A percentile compares a stretch with the other conserved stretches of the same genome.
Evolutionary conservation across 2,797 vertebrate genomes (phyloP).

Genomic region (Acrossocheilus wenchowensis): DNA sequence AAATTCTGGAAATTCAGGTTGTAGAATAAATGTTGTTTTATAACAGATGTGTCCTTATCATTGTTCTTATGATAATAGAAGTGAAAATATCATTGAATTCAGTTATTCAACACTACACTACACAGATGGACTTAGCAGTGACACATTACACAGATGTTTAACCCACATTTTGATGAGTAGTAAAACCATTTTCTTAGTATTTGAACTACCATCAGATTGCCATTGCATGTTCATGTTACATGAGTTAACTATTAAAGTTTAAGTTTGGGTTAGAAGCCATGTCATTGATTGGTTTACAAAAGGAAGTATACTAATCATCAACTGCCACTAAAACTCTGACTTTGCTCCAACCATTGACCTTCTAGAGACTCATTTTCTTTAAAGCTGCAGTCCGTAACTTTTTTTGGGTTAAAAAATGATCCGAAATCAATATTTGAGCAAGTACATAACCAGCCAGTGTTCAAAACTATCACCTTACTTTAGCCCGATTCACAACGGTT

Average conservation of each 20-base stretch:
- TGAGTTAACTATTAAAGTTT: not conserved
- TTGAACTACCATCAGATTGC: not conserved
- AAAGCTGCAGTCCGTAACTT: too few relatives aligned
- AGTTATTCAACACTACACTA: not conserved
- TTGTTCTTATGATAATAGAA: too few relatives aligned
- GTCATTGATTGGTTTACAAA: not conserved
- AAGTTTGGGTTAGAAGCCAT: constrained; percentile 45
- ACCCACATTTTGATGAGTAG: not conserved
- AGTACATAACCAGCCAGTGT: too few relatives aligned
- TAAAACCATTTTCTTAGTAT: not conserved
- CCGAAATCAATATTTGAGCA: too few relatives aligned
- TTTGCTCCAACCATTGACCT: not conserved
- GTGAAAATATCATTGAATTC: too few relatives aligned
- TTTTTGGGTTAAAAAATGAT: too few relatives aligned
- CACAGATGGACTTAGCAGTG: not conserved
- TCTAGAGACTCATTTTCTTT: not conserved
- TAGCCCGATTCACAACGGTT: too few relatives aligned
- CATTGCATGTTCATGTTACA: not conserved
- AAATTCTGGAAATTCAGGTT: too few relatives aligned
- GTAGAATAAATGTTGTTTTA: too few relatives aligned
- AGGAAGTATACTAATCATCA: constrained; percentile 6
- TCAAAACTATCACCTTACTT: too few relatives aligned
- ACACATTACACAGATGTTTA: not conserved
- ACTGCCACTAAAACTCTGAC: not conserved
- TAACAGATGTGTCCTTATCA: too few relatives aligned